A percentile compares a stretch with the other conserved stretches of the same genome.
phyloP scores from a whole-genome alignment of 2,113 vertebrate species.

The Ranitomeya variabilis region DNA sequence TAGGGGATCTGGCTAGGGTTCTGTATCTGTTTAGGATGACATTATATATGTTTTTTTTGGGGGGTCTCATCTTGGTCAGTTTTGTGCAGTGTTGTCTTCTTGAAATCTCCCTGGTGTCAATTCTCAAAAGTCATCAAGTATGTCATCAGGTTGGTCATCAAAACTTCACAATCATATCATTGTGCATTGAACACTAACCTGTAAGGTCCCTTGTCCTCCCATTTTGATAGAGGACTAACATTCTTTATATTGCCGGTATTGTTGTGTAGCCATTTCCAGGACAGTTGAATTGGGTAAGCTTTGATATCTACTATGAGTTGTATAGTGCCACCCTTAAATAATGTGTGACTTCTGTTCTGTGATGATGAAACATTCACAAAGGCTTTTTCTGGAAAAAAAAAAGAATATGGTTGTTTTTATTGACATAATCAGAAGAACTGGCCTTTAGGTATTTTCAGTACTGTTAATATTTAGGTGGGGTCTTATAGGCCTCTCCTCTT shows the following conservation, averaged over 20 bases:
- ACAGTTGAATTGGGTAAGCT: constrained; percentile 80
- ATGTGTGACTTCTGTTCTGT: constrained; percentile 71
- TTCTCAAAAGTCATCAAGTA: not conserved
- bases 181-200: constrained; percentile 57
- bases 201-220: not conserved
- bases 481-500: not conserved
- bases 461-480: not conserved
- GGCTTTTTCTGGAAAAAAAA: constrained; percentile 77
- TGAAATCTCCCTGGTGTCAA: not conserved
- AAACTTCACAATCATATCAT: not conserved
- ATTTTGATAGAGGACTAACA: constrained; percentile 24
- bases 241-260: constrained; percentile 60
- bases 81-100: not conserved
- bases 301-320: constrained; percentile 77
- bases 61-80: too few species aligned
- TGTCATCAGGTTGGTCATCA: not conserved
- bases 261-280: constrained; percentile 73
- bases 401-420: constrained; percentile 22
- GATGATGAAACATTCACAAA: constrained; percentile 78
- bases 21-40: not conserved
- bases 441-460: not conserved
- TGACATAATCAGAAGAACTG: not conserved
- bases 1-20: too few species aligned
- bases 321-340: constrained; percentile 75
- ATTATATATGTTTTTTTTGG: not conserved